Conservation (phyloP, 2,888 invertebrate species). For the Tortrix viridana region DNA sequence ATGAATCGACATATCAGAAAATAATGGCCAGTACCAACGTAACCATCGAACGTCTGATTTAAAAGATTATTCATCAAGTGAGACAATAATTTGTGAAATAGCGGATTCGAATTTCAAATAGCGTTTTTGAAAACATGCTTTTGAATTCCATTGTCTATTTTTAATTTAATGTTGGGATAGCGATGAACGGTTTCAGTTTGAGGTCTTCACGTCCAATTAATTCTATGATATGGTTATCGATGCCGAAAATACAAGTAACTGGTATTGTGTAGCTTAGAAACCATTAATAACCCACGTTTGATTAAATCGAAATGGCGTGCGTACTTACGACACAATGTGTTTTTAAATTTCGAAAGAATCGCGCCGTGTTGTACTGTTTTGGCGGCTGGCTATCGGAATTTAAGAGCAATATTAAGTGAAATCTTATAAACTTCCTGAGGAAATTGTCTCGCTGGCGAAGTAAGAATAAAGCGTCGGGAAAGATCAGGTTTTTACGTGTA, state of each 20-base stretch:
- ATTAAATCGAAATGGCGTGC: conserved; percentile 62
- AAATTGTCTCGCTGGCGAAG: conserved; percentile 16
- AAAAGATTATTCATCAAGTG: conserved; percentile 64
- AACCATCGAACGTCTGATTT: conserved; percentile 56
- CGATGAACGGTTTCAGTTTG: conserved; percentile 36
- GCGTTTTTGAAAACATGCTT: conserved; percentile 27
- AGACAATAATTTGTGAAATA: conserved; percentile 62
- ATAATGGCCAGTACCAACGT: conserved; percentile 52
- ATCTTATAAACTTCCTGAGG: conserved; percentile 19
- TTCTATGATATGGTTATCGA: conserved; percentile 42
- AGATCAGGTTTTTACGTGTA: too few species aligned
- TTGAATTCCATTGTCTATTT: conserved; percentile 5
- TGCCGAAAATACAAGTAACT: conserved; percentile 47
- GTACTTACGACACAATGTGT: conserved; percentile 55
- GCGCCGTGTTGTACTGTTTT: conserved; percentile 51
- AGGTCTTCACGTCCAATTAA: conserved; percentile 54
- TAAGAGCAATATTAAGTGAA: conserved; percentile 17
- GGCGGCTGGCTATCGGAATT: conserved; percentile 50
- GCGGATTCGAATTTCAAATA: conserved; percentile 49
- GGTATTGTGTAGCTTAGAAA: conserved; percentile 43
- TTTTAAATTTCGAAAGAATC: conserved; percentile 61
- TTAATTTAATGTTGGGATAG: conserved; percentile 17
- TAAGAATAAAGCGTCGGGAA: background rate
- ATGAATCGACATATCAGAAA: conserved; percentile 71
- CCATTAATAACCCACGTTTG: conserved; percentile 67